phyloP scores from a whole-genome alignment of 2,113 vertebrate genomes.

The Candoia aspera region DNA sequence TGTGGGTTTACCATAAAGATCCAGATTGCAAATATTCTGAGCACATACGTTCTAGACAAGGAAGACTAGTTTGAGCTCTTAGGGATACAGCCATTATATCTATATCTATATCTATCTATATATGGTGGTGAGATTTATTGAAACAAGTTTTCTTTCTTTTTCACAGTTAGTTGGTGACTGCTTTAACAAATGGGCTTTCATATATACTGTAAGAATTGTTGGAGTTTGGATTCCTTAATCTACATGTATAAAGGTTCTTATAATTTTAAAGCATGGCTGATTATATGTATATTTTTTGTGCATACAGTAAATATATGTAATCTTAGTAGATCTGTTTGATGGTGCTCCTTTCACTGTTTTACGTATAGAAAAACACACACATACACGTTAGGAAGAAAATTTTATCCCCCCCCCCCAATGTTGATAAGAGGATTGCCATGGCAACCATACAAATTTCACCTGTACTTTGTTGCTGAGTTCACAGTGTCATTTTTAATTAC shows the following conservation, averaged over 20 bases:
- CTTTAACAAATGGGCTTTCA: conserved; percentile 13
- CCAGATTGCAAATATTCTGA: background rate
- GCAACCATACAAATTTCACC: conserved; percentile 70
- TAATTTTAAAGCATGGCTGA: conserved; percentile 4
- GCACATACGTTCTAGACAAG: background rate
- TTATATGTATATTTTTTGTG: conserved; percentile 8
- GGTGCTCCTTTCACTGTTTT: background rate
- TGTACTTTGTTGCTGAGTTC: conserved; percentile 75
- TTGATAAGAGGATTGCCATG: conserved; percentile 71
- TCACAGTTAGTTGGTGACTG: background rate
- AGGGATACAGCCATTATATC: background rate
- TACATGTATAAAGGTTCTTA: background rate
- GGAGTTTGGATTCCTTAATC: background rate
- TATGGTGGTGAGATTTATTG: too few species aligned
- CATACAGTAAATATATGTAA: conserved; percentile 5
- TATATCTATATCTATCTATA: too few species aligned
- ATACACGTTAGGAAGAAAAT: conserved; percentile 30
- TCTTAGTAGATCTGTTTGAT: background rate
- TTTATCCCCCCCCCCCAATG: conserved; percentile 49
- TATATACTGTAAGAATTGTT: background rate
- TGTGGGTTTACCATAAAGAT: background rate
- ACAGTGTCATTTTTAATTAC: conserved; percentile 78
- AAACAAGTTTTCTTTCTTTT: background rate
- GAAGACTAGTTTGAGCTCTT: background rate
- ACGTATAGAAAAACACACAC: background rate